phyloP scores from a whole-genome alignment of 2,888 invertebrate genomes.

The Rhamphomyia laevipes region DNA sequence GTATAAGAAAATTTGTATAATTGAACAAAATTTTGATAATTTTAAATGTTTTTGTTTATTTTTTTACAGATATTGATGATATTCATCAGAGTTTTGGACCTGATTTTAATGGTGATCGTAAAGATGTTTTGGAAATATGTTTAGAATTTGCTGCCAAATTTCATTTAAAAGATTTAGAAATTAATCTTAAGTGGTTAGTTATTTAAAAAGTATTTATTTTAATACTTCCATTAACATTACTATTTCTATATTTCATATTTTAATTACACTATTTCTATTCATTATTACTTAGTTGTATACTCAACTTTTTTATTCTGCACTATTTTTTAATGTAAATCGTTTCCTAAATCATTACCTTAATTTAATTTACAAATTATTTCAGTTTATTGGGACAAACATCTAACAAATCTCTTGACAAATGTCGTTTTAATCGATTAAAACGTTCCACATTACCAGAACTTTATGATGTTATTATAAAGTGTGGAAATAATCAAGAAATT shows the following conservation, averaged over 20 bases:
- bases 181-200: slow-evolving; percentile 23
- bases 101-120: slow-evolving; percentile 16
- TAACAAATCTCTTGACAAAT: slow-evolving; percentile 13
- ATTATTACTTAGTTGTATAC: too few relatives aligned
- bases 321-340: too few relatives aligned
- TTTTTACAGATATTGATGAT: slow-evolving; percentile 26
- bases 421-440: slow-evolving; percentile 36
- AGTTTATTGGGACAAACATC: background rate
- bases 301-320: too few relatives aligned
- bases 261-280: too few relatives aligned
- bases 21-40: background rate
- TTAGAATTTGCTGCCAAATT: slow-evolving; percentile 26
- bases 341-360: too few relatives aligned
- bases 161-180: slow-evolving; percentile 26
- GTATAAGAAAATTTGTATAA: slow-evolving; percentile 16
- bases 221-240: background rate
- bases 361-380: background rate
- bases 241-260: background rate
- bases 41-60: background rate
- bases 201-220: background rate
- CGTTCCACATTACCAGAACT: slow-evolving; percentile 41
- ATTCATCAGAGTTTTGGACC: slow-evolving; percentile 29
- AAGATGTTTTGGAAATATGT: slow-evolving; percentile 24
- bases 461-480: slow-evolving; percentile 49
- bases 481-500: slow-evolving; percentile 41